These are phyloP conservation scores for Gobionotothen gibberifrons DNA, from an alignment of 2,797 vertebrate genomes.

Conservation along the genomic window DNA sequence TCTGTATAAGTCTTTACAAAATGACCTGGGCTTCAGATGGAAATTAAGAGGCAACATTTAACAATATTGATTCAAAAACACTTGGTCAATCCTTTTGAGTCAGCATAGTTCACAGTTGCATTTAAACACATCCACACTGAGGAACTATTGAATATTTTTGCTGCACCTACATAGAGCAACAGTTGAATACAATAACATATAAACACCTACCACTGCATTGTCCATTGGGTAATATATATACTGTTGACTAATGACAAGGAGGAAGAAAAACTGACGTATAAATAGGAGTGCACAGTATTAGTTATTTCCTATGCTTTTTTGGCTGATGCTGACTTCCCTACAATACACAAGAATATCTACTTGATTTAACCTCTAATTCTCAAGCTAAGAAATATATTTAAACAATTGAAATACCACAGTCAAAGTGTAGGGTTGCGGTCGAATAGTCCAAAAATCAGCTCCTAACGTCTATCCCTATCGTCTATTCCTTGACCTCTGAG, in stretches of 20 bases:
- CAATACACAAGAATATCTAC: neutral
- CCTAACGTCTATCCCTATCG: too few relatives aligned
- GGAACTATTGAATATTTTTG: neutral
- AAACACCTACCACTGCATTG: neutral
- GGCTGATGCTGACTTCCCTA: neutral
- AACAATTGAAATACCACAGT: neutral
- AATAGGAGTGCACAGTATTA: constrained; percentile 4
- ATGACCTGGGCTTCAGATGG: neutral
- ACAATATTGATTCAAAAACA: neutral
- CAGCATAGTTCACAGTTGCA: neutral
- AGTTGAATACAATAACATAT: neutral
- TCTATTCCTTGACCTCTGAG: too few relatives aligned
- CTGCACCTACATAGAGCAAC: neutral
- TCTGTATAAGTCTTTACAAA: neutral
- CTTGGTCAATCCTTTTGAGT: neutral
- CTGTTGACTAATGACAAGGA: constrained; percentile 8
- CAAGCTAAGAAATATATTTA: neutral
- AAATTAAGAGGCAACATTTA: neutral
- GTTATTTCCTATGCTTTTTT: constrained; percentile 7
- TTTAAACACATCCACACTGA: neutral
- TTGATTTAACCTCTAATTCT: neutral
- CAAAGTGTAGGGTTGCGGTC: neutral
- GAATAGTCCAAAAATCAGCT: too few relatives aligned
- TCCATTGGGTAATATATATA: neutral
- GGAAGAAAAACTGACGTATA: constrained; percentile 22